Percentiles rank a stretch among this genome's conserved stretches.
These are phyloP conservation scores for Mamestra configurata DNA, from an alignment of 1,140 invertebrate species.

Conservation along the genomic window DNA sequence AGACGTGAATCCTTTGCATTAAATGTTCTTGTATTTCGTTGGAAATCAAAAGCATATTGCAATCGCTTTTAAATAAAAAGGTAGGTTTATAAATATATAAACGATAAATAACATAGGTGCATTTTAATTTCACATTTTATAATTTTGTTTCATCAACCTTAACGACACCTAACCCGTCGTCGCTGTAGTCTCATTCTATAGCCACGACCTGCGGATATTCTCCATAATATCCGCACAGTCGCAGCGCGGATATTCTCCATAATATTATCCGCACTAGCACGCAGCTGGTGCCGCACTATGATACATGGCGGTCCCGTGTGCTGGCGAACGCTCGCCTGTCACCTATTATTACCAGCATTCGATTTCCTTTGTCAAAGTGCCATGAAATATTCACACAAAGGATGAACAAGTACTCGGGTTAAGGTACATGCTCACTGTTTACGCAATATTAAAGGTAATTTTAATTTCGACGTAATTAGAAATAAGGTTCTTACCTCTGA, in stretches of 20 bases:
- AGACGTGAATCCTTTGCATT: too few species aligned
- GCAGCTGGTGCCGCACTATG: slow-evolving; percentile 11
- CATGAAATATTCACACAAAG: not conserved
- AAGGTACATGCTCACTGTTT: too few species aligned
- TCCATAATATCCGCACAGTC: not conserved
- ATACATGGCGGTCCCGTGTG: slow-evolving; percentile 21
- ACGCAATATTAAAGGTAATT: not conserved
- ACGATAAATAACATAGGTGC: too few species aligned
- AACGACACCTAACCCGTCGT: not conserved
- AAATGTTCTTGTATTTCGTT: too few species aligned
- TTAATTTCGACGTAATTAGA: slow-evolving; percentile 16
- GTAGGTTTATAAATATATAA: too few species aligned
- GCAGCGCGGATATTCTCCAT: not conserved
- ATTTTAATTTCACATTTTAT: too few species aligned
- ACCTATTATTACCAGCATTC: not conserved
- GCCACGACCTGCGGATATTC: not conserved
- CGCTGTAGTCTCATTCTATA: not conserved
- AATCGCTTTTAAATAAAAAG: too few species aligned
- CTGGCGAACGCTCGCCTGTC: not conserved
- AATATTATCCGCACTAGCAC: slow-evolving; percentile 11
- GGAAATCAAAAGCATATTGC: too few species aligned
- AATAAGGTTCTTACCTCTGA: not conserved
- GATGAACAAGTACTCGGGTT: too few species aligned
- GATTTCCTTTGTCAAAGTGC: not conserved
- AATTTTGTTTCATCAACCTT: too few species aligned